A percentile compares a stretch with the other conserved stretches of the same genome.
phyloP scores from a whole-genome alignment of 2,113 vertebrate genomes.

The Neofelis nebulosa region DNA sequence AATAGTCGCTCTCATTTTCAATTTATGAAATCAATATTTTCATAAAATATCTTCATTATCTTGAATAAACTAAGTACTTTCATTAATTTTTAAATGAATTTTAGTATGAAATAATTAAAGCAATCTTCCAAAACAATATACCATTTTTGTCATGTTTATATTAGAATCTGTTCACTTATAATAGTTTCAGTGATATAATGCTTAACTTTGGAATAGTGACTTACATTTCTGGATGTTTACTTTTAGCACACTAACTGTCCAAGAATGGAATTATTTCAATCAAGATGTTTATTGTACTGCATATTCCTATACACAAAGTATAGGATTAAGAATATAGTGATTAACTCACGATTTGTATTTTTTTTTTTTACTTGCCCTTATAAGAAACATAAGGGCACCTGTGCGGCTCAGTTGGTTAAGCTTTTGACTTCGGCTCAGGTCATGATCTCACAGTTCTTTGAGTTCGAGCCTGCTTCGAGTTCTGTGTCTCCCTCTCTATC shows the following conservation, averaged over 20 bases:
- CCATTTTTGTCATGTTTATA: not conserved
- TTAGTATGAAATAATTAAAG: not conserved
- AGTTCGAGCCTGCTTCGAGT: too few relatives aligned
- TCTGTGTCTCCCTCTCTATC: too few relatives aligned
- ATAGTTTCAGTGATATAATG: not conserved
- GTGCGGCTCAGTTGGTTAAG: too few relatives aligned
- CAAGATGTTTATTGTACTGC: not conserved
- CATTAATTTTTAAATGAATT: not conserved
- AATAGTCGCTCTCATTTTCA: not conserved
- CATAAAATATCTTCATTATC: not conserved
- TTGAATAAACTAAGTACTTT: not conserved
- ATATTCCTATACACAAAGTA: not conserved
- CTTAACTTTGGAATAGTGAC: not conserved
- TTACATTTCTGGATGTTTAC: not conserved
- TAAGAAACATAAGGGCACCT: not conserved
- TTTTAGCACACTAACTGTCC: not conserved
- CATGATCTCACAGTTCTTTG: too few relatives aligned
- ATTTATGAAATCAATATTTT: not conserved
- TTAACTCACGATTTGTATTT: not conserved
- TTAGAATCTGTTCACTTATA: not conserved
- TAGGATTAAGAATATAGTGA: not conserved
- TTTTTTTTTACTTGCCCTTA: not conserved
- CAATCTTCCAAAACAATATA: not conserved
- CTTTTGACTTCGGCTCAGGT: too few relatives aligned
- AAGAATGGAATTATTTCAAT: not conserved